Evolutionary conservation across 2,113 vertebrate species (phyloP), one percentile per base, ranked within the genome.

Genomic region (Mesocricetus auratus): DNA sequence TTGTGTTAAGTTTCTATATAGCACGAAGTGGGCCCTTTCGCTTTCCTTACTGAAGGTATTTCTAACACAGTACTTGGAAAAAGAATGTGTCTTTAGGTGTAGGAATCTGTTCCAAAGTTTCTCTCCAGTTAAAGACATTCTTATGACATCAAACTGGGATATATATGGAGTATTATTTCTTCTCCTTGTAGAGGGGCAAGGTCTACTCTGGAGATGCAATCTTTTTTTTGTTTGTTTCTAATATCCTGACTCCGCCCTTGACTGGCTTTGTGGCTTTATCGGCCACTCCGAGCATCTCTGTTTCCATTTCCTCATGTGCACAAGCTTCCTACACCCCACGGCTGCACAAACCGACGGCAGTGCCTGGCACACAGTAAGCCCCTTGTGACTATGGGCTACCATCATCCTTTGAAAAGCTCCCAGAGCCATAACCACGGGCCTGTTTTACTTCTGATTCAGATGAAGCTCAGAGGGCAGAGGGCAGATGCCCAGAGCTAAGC

Each of bases 401-500:
- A 42, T 71, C 24, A 13, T 68, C 81, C 71, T 93, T 96, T 91
- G 45, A 64, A 42, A 91, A 92, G 29, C 60, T 75, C 90, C 91
- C 56, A 5, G 36, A 78, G 66, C 47, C 24, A 93, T 7, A 95
- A 74, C 82, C 86, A 78, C 3, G 19, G 85, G 94, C 92, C 58
- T 95, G 93, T 86, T 77, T 92, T 69, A 56, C 93, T 96, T 90
- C 89, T 89, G 91, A 58, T 79, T 77, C 66, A n/a, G 36, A 75
- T 60, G 83, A 77, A 96, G 87, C 78, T 33, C n/a, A 73, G 64
- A 92, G 95, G 94, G 79, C 83, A 97, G 94, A 94, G 93, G 95
- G 94, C 87, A 94, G 74, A 81, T 71, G 95, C 91, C 94, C 89
- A 95, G 50, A 95, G 96, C 93, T 68, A 93, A 93, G 93, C 93